These are phyloP conservation scores for Zeus faber DNA, from an alignment of 2,113 vertebrate species.

Conservation along the genomic window DNA sequence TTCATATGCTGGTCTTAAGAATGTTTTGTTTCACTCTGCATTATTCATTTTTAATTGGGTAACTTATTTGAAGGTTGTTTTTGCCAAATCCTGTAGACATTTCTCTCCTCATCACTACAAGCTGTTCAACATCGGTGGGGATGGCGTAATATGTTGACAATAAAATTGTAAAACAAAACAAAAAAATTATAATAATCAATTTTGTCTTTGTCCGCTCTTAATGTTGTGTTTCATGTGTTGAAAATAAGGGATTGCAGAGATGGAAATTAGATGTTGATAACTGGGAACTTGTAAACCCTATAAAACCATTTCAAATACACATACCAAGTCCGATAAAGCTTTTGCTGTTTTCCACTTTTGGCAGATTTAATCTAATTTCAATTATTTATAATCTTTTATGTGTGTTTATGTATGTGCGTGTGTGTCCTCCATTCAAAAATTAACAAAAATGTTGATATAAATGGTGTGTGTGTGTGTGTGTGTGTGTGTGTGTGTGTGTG, in stretches of 20 bases:
- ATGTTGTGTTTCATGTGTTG: too few species aligned
- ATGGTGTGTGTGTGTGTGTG: background rate
- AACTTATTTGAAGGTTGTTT: conserved; percentile 11
- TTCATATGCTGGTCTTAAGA: conserved; percentile 14
- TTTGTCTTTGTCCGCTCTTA: background rate
- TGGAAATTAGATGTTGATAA: too few species aligned
- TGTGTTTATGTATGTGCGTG: background rate
- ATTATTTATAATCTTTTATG: background rate
- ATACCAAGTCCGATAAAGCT: too few species aligned
- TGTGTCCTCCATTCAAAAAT: too few species aligned
- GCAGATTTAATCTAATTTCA: background rate
- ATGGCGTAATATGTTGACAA: conserved; percentile 13
- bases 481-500: background rate
- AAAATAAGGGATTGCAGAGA: too few species aligned
- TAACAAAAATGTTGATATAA: too few species aligned
- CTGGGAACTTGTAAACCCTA: too few species aligned
- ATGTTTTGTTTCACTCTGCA: background rate
- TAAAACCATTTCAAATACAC: too few species aligned
- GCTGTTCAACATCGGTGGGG: conserved; percentile 14
- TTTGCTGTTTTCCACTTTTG: too few species aligned
- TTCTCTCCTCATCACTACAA: background rate
- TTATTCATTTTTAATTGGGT: conserved; percentile 4
- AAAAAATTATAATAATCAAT: background rate
- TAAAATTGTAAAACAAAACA: conserved; percentile 7
- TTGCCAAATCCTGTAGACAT: conserved; percentile 14